These are phyloP conservation scores for Limosa lapponica DNA, from an alignment of 2,797 vertebrate genomes.

Conservation along the genomic window DNA sequence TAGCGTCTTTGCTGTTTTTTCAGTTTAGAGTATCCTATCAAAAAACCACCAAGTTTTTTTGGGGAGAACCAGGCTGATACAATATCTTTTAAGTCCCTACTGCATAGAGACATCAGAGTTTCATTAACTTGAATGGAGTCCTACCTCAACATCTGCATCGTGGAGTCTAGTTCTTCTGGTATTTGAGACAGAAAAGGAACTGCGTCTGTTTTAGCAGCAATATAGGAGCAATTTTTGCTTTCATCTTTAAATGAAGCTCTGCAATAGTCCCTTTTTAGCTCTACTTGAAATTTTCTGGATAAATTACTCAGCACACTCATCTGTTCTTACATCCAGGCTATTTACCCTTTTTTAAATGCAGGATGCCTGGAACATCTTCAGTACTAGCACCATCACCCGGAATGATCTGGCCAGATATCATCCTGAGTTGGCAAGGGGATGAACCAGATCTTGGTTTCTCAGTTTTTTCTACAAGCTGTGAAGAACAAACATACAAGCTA, in stretches of 20 bases:
- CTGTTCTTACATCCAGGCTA: neutral
- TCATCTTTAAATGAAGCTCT: neutral
- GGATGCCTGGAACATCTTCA: neutral
- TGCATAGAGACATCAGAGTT: neutral
- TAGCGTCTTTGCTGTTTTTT: neutral
- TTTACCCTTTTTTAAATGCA: neutral
- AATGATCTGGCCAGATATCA: neutral
- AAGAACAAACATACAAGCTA: neutral
- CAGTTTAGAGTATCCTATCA: neutral
- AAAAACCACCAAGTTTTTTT: neutral
- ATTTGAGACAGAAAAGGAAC: neutral
- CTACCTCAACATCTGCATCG: neutral
- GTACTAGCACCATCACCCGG: neutral
- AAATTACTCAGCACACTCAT: neutral
- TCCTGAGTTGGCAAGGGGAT: neutral
- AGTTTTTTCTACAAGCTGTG: neutral
- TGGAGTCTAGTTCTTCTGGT: neutral
- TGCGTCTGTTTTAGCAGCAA: neutral
- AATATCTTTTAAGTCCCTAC: neutral
- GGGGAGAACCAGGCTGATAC: neutral
- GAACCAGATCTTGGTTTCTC: neutral
- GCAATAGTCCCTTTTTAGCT: neutral
- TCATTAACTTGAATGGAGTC: neutral
- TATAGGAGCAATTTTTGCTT: neutral
- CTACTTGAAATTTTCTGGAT: neutral